Evolutionary conservation across 2,888 invertebrate species (phyloP), one percentile per base, ranked within the genome.

Genomic region (Chromoteleia sp.): DNA sequence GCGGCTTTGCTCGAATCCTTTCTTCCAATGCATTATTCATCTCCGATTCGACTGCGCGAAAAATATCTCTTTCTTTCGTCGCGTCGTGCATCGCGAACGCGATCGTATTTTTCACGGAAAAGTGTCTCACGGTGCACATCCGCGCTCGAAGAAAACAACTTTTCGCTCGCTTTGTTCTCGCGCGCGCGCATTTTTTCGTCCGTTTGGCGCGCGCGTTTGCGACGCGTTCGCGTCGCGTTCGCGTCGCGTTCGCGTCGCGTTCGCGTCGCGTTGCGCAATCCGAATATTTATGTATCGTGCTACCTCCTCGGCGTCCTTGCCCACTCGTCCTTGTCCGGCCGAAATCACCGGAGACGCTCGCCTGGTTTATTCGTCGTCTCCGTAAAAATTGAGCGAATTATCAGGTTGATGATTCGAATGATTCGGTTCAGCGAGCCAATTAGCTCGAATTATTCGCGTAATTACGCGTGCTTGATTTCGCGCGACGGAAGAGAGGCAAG

Each of bases 391-490:
- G 58, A 48, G 41, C 25, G 25, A 36, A 58, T 25, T n/a, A n/a
- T n/a, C n/a, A n/a, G n/a, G n/a, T n/a, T n/a, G n/a, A n/a, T n/a
- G n/a, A n/a, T n/a, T n/a, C 33, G 33, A 33, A 8, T 25, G 41
- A 15, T 61, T 19, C 17, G 39, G 39, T 70, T 54, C 25, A 48
- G 17, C 43, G 71, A 29, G 17, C 41, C 71, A 65, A 65, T 71
- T 67, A 79, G 30, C 50, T 45, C 30, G 45, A 36, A 41, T 73
- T 45, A 78, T 52, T 79, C 73, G 45, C 45, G 14, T 73, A 79
- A 79, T 73, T 79, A 41, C 52, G 15, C 48, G 59, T 59, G 2
- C 59, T 70, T 36, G 67, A 79, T 79, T 73, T 36, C 65, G 63
- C 59, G 48, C 10, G 36, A 17, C 6, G 19, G 12, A 19, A 12